Base-by-base conservation (phyloP, 1,140 invertebrate genomes). In the Nixonia krombeini region DNA sequence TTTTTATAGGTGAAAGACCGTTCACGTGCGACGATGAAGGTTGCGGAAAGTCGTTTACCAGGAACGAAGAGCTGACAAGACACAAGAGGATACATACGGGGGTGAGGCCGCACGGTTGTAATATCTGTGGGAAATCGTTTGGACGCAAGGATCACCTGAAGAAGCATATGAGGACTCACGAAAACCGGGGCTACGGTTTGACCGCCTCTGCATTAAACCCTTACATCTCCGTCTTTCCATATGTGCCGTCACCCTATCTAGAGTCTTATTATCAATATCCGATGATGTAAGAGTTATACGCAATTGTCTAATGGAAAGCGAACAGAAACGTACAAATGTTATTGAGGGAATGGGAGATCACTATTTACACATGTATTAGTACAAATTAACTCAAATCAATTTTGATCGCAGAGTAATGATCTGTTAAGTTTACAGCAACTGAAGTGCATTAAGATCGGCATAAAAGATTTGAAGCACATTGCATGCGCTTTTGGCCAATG, bases 1-100 rank as follows among this genome's bases (percentile, higher is more conserved):
- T 26, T 41, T 37, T 85, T 83, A 12, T 76, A 93, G 93, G 93
- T 1, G 94, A 96, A 79, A 84, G 94, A 37, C 95, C 95, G 0
- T 96, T 92, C 79, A 91, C 91, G 66, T 97, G 95, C 78, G 92
- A 95, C 35, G 88, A 90, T 18, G 89, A 91, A 33, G 89, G 90
- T 35, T 97, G 96, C 73, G 92, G 91, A 0, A 96, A 96, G 80
- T 91, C 91, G 0, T 98, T 98, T 74, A 96, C 95, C 0, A 88
- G 95, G 57, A 98, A 97, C 80, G 95, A 97, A 82, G 95, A 98
- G 77, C 82, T 97, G 29, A 97, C 95, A 0, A 87, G 95, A 15
- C 96, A 98, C 82, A 93, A 93, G 68, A 87, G 94, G 47, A 98
- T 97, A 42, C 96, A 98, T 79, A 93, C 93, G 0, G 93, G 93